Base-by-base conservation (phyloP, 2,888 invertebrate species). In the Lithophane leautieri region DNA sequence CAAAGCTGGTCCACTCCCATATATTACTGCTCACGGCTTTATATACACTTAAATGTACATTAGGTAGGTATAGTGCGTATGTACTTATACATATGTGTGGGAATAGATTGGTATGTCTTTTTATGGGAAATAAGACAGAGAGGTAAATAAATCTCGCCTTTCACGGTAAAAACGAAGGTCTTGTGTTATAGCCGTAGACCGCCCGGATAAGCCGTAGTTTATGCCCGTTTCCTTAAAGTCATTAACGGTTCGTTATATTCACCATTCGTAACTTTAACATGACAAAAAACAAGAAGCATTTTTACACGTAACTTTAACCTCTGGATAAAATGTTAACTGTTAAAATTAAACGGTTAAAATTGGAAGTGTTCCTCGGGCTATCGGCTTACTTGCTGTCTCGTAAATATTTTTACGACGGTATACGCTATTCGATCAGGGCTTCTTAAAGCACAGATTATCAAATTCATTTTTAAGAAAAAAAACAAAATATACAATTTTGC, bases 1-100 rank as follows among this genome's bases (percentile, higher is more conserved):
- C 78, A 79, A 72, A 83, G 77, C 65, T 73, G 8, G 54, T 54
- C 72, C 86, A 76, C 86, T 65, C 87, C 87, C 78, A 76, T 73
- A 71, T 52, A 73, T 60, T 42, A 73, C 61, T 66, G 82, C 69
- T 71, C 73, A 73, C 19, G 22, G 56, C 16, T 70, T 50, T 56
- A 14, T 58, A 22, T 22, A 47, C n/a, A 66, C 73, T n/a, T 52
- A 54, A 44, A 47, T 61, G 16, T 62, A 62, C 60, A 62, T 80
- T 66, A 16, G 3, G 3, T 12, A 60, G 16, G 9, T 25, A 56
- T 25, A 42, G 25, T 47, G n/a, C 40, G 19, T 56, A 42, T 47
- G 19, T 56, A 42, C 47, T 2, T 50, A 40, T 40, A n/a, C 12
- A 12, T 50, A 50, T 50, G 25, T 65, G 25, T 44, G 62, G 47